These are phyloP conservation scores for Chloebia gouldiae DNA, from an alignment of 2,113 vertebrate species.

Conservation along the genomic window DNA sequence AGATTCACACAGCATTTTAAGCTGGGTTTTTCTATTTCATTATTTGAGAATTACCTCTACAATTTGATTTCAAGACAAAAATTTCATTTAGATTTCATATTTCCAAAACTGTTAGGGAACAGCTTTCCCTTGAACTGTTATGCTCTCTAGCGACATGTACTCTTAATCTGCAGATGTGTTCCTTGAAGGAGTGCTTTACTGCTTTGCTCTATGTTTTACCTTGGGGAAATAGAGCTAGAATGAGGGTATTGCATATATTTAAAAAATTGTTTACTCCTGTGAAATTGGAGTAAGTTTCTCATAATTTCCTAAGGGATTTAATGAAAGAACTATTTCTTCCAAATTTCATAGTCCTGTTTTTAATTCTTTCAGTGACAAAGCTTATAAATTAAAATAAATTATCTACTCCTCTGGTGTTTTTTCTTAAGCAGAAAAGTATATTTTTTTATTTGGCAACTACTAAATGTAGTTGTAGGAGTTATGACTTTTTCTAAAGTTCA, in stretches of 20 bases:
- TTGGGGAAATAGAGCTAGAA: background rate
- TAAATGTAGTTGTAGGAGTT: background rate
- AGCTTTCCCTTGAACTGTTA: background rate
- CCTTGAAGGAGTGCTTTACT: background rate
- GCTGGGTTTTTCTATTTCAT: background rate
- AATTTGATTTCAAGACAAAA: background rate
- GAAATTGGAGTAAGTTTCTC: background rate
- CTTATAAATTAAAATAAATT: background rate
- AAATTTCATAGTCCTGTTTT: background rate
- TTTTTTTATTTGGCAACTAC: background rate
- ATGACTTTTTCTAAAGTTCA: background rate
- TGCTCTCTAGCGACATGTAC: background rate
- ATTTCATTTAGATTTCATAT: background rate
- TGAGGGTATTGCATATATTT: background rate
- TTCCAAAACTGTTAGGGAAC: background rate
- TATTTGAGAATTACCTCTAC: background rate
- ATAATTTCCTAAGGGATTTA: background rate
- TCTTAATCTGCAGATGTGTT: background rate
- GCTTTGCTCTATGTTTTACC: background rate
- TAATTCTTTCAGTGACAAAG: background rate
- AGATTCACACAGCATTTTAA: background rate
- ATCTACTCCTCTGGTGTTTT: rapidly evolving
- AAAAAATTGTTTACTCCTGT: background rate
- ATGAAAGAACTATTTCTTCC: background rate
- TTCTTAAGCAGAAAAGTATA: background rate